Base-by-base conservation (phyloP, 2,113 vertebrate genomes). In the Lophochroa leadbeateri region DNA sequence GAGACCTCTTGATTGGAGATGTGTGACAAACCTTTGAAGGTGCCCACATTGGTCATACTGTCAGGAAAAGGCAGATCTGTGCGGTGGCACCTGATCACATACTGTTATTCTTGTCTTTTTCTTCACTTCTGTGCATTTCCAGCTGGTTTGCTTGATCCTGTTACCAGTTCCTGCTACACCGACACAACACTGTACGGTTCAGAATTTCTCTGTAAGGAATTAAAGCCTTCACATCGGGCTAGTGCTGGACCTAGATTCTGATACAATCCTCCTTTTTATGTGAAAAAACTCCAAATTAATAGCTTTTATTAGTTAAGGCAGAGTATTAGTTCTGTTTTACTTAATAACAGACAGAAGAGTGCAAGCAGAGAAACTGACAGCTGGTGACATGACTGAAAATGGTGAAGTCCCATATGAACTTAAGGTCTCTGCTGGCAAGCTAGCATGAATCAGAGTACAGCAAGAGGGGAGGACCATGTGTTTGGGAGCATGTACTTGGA, bases 391-490 rank as follows among this genome's bases (percentile, higher is more conserved):
- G 27, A 77, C 47, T 37, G 29, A 71, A 87, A 47, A 57, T 10
- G 18, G 8, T 41, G 9, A 70, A 67, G 15, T 37, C 28, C 10
- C 3, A 13, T 31, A 31, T 9, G 41, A 78, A 77, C 14, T 31
- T 69, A 43, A 74, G 23, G 33, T 49, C 31, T 58, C 15, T 43
- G 4, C 27, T 61, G 35, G 21, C 33, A 81, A 41, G 52, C 33
- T 1, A 0, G 14, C 5, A 12, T 6, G 1, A 8, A 33, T 37
- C 19, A 25, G 9, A 17, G 19, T 7, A n/a, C 7, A 17, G n/a
- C n/a, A 55, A 53, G 28, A 35, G 9, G 17, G 16, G 16, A 57
- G 12, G 12, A 68, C 37, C 44, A 10, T 57, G 4, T n/a, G 24
- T 60, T 44, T 52, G 19, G 33, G 33, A 47, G 4, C 10, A 8